Percentiles rank a stretch among this genome's conserved stretches.
These are phyloP conservation scores for Napeogenes inachia DNA, from an alignment of 2,888 invertebrate genomes.

Conservation along the genomic window DNA sequence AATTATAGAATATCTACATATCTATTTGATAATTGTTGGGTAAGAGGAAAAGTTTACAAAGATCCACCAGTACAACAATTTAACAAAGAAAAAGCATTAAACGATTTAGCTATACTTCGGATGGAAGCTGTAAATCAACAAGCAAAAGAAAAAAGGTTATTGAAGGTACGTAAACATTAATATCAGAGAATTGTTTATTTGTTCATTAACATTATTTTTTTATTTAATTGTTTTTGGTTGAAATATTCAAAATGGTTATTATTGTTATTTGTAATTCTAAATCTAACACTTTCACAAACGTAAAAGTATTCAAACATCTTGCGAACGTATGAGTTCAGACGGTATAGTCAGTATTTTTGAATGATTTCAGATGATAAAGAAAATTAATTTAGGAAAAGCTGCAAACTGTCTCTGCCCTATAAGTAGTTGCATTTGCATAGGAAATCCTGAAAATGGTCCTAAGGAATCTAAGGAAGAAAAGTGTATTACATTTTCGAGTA, in stretches of 20 bases:
- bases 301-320: too few relatives aligned
- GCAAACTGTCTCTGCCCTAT: neutral
- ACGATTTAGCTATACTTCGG: constrained; percentile 12
- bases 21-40: constrained; percentile 43
- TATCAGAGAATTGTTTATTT: too few relatives aligned
- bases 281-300: too few relatives aligned
- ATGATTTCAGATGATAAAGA: neutral
- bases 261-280: too few relatives aligned
- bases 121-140: constrained; percentile 9
- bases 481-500: neutral
- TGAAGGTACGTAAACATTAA: constrained; percentile 21
- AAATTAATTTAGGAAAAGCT: neutral
- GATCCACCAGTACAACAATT: constrained; percentile 12
- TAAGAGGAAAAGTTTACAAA: constrained; percentile 24
- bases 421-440: neutral
- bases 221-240: neutral
- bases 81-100: constrained; percentile 6
- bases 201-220: too few relatives aligned
- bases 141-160: constrained; percentile 7
- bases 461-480: neutral
- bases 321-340: too few relatives aligned
- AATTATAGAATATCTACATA: constrained; percentile 44
- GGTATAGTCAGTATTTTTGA: too few relatives aligned
- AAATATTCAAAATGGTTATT: neutral
- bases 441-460: neutral